These are phyloP conservation scores for Mercenaria mercenaria DNA, from an alignment of 1,140 invertebrate species.

Conservation along the genomic window DNA sequence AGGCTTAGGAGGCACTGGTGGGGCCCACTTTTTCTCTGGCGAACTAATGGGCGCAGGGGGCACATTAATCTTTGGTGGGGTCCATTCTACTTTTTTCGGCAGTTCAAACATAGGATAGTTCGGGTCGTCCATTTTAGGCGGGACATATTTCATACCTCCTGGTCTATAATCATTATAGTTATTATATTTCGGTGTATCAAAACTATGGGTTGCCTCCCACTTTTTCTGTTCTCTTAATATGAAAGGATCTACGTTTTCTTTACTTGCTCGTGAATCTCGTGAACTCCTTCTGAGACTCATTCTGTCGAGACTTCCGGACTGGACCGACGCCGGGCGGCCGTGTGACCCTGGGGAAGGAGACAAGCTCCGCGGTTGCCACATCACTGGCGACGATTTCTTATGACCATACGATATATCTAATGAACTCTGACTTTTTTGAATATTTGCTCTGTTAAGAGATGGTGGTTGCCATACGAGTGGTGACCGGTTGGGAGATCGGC, in stretches of 20 bases:
- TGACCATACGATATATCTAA: constrained; percentile 41
- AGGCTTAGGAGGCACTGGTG: constrained; percentile 51
- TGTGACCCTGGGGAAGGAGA: constrained; percentile 20
- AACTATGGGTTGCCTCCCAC: constrained; percentile 39
- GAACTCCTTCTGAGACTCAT: not conserved
- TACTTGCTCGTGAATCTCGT: not conserved
- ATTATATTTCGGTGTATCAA: constrained; percentile 23
- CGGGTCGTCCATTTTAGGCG: constrained; percentile 47
- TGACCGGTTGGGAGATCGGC: constrained; percentile 34
- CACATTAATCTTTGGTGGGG: constrained; percentile 48
- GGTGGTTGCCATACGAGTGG: constrained; percentile 44
- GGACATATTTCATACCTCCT: not conserved
- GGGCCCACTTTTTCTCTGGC: constrained; percentile 2
- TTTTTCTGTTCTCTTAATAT: constrained; percentile 41
- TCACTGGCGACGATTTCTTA: not conserved
- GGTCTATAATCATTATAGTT: not conserved
- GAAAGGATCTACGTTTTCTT: constrained; percentile 47
- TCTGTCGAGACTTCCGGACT: not conserved
- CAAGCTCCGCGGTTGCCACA: constrained; percentile 18
- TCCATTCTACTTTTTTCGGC: constrained; percentile 36
- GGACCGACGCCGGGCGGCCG: not conserved
- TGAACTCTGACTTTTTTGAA: constrained; percentile 36
- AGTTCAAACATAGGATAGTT: constrained; percentile 66
- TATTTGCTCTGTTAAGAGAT: constrained; percentile 10
- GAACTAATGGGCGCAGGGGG: not conserved